phyloP scores from a whole-genome alignment of 2,797 vertebrate species.

The Poecilia picta region DNA sequence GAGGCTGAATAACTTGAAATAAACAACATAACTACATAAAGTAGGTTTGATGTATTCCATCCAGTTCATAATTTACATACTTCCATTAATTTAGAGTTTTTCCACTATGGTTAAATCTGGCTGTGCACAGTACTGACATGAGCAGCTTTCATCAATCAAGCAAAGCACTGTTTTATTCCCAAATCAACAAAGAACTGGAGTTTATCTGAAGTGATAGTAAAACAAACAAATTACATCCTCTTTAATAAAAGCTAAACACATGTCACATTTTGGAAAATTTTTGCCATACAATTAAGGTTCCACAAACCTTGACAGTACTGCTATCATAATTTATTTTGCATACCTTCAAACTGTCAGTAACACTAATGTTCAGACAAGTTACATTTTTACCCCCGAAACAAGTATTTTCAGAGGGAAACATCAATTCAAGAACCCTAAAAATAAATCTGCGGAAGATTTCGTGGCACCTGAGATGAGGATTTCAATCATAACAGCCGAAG shows the following conservation, averaged over 20 bases:
- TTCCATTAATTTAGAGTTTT: conserved; percentile 10
- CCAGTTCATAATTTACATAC: conserved; percentile 1
- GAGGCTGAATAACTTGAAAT: conserved; percentile 4
- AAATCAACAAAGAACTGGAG: neutral
- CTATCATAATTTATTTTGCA: too few species aligned
- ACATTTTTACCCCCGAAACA: too few species aligned
- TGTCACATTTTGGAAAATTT: neutral
- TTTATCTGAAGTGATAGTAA: neutral
- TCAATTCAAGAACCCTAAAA: neutral
- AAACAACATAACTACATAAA: conserved; percentile 2
- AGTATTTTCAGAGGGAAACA: too few species aligned
- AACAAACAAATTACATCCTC: neutral
- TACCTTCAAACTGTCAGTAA: too few species aligned
- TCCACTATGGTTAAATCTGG: neutral
- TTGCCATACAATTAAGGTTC: neutral
- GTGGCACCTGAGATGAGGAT: too few species aligned
- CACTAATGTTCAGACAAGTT: too few species aligned
- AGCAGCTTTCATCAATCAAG: neutral
- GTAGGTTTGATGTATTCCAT: neutral
- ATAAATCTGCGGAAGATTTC: neutral
- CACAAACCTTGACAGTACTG: too few species aligned
- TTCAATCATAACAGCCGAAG: too few species aligned
- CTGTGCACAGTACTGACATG: conserved; percentile 1
- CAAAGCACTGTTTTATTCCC: neutral
- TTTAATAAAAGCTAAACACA: neutral